These are phyloP conservation scores for Augochlorella aurata DNA, from an alignment of 2,888 invertebrate genomes.

Conservation along the genomic window DNA sequence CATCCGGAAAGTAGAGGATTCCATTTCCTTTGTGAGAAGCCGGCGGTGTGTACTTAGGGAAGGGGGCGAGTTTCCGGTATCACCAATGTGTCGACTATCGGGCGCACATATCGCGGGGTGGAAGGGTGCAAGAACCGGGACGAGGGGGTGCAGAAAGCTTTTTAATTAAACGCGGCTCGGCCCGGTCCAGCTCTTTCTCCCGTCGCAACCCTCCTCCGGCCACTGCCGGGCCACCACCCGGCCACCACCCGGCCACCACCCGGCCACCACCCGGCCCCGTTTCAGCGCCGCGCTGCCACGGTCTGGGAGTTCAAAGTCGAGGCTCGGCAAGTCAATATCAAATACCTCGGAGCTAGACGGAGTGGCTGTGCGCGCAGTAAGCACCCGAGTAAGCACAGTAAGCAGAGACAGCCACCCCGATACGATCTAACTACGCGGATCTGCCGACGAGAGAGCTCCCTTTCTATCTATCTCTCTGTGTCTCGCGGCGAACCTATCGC, in stretches of 20 bases:
- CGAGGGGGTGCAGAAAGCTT: slow-evolving; percentile 50
- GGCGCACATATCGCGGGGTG: slow-evolving; percentile 53
- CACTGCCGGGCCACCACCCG: not conserved
- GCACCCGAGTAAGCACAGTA: slow-evolving; percentile 62
- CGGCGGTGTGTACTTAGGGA: slow-evolving; percentile 42
- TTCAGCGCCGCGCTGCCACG: slow-evolving; percentile 17
- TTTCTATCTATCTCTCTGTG: slow-evolving; percentile 38
- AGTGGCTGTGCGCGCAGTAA: slow-evolving; percentile 65
- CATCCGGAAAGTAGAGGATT: slow-evolving; percentile 48
- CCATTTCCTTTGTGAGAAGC: slow-evolving; percentile 46
- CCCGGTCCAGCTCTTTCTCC: slow-evolving; percentile 9
- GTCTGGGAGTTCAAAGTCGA: slow-evolving; percentile 75
- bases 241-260: not conserved
- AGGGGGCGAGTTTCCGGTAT: slow-evolving; percentile 38
- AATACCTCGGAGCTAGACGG: slow-evolving; percentile 81
- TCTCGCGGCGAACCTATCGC: not conserved
- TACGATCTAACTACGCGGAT: slow-evolving; percentile 64
- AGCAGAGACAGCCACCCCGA: slow-evolving; percentile 71
- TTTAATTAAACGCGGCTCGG: slow-evolving; percentile 67
- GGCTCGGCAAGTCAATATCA: slow-evolving; percentile 81
- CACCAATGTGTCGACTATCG: slow-evolving; percentile 61
- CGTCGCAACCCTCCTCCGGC: slow-evolving; percentile 6
- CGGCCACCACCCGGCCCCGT: not conserved
- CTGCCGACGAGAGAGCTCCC: slow-evolving; percentile 14
- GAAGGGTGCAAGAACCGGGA: slow-evolving; percentile 28